These are phyloP conservation scores for Numenius arquata DNA, from an alignment of 2,113 vertebrate species.

Conservation along the genomic window DNA sequence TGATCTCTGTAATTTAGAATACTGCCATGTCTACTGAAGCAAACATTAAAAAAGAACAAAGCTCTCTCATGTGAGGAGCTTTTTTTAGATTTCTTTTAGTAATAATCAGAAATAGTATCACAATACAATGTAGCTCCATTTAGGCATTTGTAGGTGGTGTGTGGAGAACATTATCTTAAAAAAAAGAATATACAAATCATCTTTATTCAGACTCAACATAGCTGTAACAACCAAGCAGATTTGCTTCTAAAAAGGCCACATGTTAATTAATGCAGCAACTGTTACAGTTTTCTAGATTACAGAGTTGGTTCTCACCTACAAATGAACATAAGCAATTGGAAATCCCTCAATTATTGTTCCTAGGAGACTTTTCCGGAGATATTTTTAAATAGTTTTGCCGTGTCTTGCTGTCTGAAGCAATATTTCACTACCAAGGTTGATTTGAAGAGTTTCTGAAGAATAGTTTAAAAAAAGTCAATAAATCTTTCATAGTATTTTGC, in stretches of 20 bases:
- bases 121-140: constrained; percentile 7
- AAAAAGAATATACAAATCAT: not conserved
- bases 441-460: not conserved
- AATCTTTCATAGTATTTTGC: not conserved
- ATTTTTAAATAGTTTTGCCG: not conserved
- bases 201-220: not conserved
- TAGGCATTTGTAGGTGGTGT: not conserved
- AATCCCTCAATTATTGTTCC: not conserved
- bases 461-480: not conserved
- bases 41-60: not conserved
- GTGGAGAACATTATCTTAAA: not conserved
- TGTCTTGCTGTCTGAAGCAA: not conserved
- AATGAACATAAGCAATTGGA: not conserved
- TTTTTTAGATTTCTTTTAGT: not conserved
- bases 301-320: not conserved
- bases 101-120: constrained; percentile 25
- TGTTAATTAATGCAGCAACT: not conserved
- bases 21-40: not conserved
- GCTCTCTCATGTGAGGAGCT: not conserved
- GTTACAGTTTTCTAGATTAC: not conserved
- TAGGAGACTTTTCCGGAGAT: not conserved
- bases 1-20: not conserved
- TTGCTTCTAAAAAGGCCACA: not conserved
- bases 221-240: not conserved
- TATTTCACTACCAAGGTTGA: not conserved